Evolutionary conservation across 2,113 vertebrate genomes (phyloP).

Genomic region (Mesoclemmys tuberculata): DNA sequence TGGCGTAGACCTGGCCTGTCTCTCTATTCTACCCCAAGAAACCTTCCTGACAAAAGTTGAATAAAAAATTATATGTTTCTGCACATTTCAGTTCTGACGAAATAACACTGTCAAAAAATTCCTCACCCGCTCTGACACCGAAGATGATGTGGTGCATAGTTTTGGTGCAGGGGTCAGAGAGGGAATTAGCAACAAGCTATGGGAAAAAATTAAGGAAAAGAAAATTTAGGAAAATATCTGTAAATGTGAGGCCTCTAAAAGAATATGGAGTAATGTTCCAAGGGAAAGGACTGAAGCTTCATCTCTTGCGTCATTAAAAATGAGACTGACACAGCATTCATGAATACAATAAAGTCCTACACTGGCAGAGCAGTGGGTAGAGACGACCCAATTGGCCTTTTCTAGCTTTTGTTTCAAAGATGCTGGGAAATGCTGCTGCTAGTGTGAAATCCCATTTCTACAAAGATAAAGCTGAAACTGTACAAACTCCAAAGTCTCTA

Average conservation of each 20-base stretch:
- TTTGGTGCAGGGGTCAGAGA: not conserved
- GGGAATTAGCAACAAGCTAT: not conserved
- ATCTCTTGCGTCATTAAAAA: not conserved
- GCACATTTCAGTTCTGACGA: not conserved
- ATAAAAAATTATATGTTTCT: not conserved
- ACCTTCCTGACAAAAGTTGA: not conserved
- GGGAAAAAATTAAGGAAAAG: not conserved
- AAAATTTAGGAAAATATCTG: not conserved
- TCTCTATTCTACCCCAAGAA: not conserved
- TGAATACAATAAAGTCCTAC: not conserved
- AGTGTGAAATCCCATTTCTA: not conserved
- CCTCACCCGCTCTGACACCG: no score
- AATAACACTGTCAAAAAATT: not conserved
- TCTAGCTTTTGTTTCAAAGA: not conserved
- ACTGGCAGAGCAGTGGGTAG: not conserved
- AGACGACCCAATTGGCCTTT: not conserved
- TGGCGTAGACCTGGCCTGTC: no score
- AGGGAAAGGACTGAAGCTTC: not conserved
- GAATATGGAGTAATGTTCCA: not conserved
- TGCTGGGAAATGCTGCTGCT: not conserved
- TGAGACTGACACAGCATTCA: not conserved
- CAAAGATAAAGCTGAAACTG: not conserved
- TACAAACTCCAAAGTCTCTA: not conserved
- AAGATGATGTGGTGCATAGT: not conserved
- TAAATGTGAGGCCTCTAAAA: not conserved